phyloP scores from a whole-genome alignment of 2,888 invertebrate species.

The Trachelus iudaicus region DNA sequence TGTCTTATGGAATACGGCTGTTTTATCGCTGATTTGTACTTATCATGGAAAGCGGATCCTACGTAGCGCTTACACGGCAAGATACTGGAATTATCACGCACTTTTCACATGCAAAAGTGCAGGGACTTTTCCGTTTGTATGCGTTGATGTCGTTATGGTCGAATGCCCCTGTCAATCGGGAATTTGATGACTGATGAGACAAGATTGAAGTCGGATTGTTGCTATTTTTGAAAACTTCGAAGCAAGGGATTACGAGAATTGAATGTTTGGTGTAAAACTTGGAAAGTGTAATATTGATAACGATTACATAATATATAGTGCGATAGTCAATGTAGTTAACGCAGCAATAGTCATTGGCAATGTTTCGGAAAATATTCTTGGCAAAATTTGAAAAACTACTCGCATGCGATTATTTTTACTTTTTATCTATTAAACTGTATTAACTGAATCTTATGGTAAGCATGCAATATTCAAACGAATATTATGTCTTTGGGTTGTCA shows the following conservation, averaged over 20 bases:
- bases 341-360: not conserved
- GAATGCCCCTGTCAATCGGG: not conserved
- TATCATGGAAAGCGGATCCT: not conserved
- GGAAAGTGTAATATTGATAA: not conserved
- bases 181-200: not conserved
- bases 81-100: not conserved
- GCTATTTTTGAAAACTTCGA: not conserved
- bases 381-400: not conserved
- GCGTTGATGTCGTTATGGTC: not conserved
- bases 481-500: not conserved
- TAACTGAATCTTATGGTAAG: not conserved
- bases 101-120: not conserved
- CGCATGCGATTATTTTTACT: not conserved
- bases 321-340: not conserved
- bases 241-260: not conserved
- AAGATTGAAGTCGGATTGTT: not conserved
- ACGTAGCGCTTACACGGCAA: not conserved
- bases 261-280: not conserved
- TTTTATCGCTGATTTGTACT: not conserved
- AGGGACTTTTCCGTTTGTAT: not conserved
- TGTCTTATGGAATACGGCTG: not conserved
- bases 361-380: not conserved
- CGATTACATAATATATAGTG: not conserved
- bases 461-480: not conserved
- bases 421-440: not conserved